Evolutionary conservation across 2,888 invertebrate species (phyloP), one percentile per base, ranked within the genome.

Genomic region (Oligia fasciuncula): DNA sequence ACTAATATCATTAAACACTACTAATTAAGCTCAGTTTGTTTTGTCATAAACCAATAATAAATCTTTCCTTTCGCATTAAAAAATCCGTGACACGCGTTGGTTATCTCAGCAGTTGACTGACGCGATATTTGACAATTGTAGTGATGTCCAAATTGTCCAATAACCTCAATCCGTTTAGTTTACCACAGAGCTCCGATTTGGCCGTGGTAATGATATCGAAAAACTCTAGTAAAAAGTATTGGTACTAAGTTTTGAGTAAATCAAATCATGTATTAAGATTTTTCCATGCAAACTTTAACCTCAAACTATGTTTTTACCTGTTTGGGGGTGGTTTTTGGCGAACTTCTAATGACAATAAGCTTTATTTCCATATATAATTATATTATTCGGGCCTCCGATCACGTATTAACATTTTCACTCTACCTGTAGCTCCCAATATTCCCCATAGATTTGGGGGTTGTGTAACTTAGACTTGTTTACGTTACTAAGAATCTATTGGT

Each of bases 21-120:
- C 60, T 76, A 67, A 77, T 87, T 82, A 73, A 62, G n/a, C 70
- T 68, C 35, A 66, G 67, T 65, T 80, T 68, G 29, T 76, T 79
- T 73, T 70, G 69, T 80, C 76, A 69, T 60, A 81, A 75, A 82
- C 73, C 54, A 78, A 11, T 65, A 72, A 40, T 70, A 80, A 9
- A 68, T 40, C 8, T 68, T 83, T 63, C 19, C 54, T 75, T 75
- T 86, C 67, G 69, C 75, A 80, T 70, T 87, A 40, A 54, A 79
- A 87, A 85, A 60, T 60, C 54, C 63, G 77, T 82, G 80, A 85
- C 91, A 90, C 91, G 88, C 91, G 85, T 84, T 84, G n/a, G 76
- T 63, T 66, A 65, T 54, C 60, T 46, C 46, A 46, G 46, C 11
- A 46, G 46, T 51, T 17, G 68, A 67, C 62, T 76, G 83, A 85